Percentiles rank a stretch among this genome's conserved stretches.
These are phyloP conservation scores for Amia ocellicauda DNA, from an alignment of 2,113 vertebrate species.

Conservation along the genomic window DNA sequence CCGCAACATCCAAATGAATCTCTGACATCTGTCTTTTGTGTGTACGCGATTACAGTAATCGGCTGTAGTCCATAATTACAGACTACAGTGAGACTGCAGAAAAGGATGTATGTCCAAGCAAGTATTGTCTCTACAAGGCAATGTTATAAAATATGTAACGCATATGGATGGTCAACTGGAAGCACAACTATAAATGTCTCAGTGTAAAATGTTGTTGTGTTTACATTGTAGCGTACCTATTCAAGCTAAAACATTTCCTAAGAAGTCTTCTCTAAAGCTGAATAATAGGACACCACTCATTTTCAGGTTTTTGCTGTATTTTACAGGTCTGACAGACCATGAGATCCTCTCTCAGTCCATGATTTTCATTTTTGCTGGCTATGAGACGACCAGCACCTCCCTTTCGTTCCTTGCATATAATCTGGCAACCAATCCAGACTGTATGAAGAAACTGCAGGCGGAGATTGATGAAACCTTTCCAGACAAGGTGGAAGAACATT, in stretches of 20 bases:
- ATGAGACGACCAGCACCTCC: conserved; percentile 68
- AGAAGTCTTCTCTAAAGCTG: no score
- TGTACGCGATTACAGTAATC: no score
- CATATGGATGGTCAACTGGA: conserved; percentile 31
- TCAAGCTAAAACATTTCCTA: not conserved
- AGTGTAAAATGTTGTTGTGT: not conserved
- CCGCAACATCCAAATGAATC: no score
- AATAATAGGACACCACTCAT: no score
- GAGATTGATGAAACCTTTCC: conserved; percentile 66
- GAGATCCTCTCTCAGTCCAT: no score
- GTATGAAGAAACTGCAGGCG: conserved; percentile 64
- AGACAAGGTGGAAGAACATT: conserved; percentile 66
- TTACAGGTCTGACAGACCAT: conserved; percentile 70
- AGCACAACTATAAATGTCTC: not conserved
- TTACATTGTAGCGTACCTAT: not conserved
- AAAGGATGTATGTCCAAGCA: no score
- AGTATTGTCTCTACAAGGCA: no score
- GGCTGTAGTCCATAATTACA: no score
- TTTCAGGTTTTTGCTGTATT: no score
- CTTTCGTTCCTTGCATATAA: conserved; percentile 59
- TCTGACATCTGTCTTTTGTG: no score
- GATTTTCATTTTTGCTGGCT: conserved; percentile 73
- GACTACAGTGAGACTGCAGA: no score
- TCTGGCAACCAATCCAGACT: conserved; percentile 62
- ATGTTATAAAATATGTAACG: not conserved